Conservation (phyloP, 2,113 vertebrate genomes). For the Pardalotus punctatus region DNA sequence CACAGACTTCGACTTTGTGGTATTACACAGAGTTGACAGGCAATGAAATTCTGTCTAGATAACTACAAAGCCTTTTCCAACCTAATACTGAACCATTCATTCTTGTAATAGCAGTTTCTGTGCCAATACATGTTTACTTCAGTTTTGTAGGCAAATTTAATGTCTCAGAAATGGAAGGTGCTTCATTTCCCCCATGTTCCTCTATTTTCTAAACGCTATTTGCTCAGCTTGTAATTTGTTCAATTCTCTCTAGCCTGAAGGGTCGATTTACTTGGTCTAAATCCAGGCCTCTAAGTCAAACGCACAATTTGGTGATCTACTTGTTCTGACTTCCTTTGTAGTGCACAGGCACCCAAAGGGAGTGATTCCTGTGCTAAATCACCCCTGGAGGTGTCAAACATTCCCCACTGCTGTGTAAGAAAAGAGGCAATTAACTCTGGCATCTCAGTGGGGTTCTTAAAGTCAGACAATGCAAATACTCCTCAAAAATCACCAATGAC, state of each 20-base stretch:
- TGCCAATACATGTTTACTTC: neutral
- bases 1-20: constrained; percentile 14
- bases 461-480: neutral
- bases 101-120: neutral
- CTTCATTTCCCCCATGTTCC: neutral
- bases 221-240: neutral
- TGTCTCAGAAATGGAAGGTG: neutral
- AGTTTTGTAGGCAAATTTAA: neutral
- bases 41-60: neutral
- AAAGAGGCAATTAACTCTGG: neutral
- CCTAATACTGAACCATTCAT: neutral
- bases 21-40: constrained; percentile 12
- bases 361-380: rapidly evolving
- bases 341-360: neutral
- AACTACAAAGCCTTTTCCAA: neutral
- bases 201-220: neutral
- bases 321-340: neutral
- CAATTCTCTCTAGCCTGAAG: neutral
- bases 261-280: neutral
- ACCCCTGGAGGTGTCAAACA: neutral
- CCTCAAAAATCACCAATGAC: neutral
- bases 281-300: neutral
- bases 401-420: neutral
- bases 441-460: neutral
- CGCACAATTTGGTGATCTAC: neutral